Base-by-base conservation (phyloP, 2,797 vertebrate species). In the Orestias chungarensis region DNA sequence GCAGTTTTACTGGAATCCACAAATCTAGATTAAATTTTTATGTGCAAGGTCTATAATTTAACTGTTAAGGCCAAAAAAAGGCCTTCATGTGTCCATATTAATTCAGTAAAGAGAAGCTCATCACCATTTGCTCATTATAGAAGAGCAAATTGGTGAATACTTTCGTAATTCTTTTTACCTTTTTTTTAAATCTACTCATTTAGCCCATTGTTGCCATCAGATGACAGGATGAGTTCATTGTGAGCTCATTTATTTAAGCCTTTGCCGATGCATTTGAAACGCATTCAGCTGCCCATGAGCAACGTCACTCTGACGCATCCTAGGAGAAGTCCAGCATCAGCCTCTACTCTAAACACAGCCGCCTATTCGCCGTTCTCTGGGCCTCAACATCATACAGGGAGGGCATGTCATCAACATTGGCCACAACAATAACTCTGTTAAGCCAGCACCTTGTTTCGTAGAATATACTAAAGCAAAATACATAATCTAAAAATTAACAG, bases 21-120 rank as follows among this genome's bases (percentile, higher is more conserved):
- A 85, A 84, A 68, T 78, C 72, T n/a, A 87, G 82, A 91, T 88
- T 73, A 83, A 64, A 86, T 81, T 89, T 91, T 91, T 72, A 90
- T 76, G 82, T 86, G 68, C 71, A 76, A 69, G 84, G 88, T 91
- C 85, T 84, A 91, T 90, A 90, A 91, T 90, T 90, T 75, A 92
- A 74, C 78, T 88, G 81, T 85, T 77, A 85, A 71, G 75, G 71
- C 0, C 6, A 74, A 79, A 76, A n/a, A 61, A 68, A 81, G 50
- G 66, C 75, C 65, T 84, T 82, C 67, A 71, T 14, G n/a, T 81
- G 82, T 75, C 43, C 38, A 66, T 67, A 79, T 68, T 38, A 84
- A 78, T 82, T 65, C 61, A 72, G 20, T 68, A 57, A 73, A 31
- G 49, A 66, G 23, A 52, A 72, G 4, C 18, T n/a, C 25, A 64